Percentiles rank a stretch among this genome's conserved stretches.
Conservation (phyloP, 2,113 vertebrate genomes). For the Sphaerodactylus townsendi region DNA sequence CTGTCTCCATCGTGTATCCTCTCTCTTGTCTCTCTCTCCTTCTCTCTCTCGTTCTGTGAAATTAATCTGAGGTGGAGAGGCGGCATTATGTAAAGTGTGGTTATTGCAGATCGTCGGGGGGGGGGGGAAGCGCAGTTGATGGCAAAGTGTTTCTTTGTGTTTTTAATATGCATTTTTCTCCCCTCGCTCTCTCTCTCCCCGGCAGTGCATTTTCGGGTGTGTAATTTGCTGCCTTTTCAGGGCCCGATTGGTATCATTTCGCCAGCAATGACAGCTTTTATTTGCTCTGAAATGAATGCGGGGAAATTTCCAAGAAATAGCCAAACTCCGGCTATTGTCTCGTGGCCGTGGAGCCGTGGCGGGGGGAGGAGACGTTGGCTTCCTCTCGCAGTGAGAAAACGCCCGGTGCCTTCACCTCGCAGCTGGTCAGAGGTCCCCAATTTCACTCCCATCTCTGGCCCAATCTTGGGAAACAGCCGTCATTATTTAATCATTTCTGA, state of each 20-base stretch:
- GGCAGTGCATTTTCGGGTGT: slow-evolving; percentile 76
- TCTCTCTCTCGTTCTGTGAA: not conserved
- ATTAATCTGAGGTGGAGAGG: slow-evolving; percentile 74
- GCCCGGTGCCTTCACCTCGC: rapidly evolving
- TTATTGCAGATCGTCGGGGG: slow-evolving; percentile 72
- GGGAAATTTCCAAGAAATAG: slow-evolving; percentile 82
- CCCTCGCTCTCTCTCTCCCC: slow-evolving; percentile 42
- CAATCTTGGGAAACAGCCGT: not conserved
- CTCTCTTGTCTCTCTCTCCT: not conserved
- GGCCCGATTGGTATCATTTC: slow-evolving; percentile 84
- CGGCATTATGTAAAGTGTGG: slow-evolving; percentile 77
- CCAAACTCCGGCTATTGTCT: slow-evolving; percentile 70
- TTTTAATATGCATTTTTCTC: slow-evolving; percentile 80
- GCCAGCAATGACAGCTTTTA: slow-evolving; percentile 83
- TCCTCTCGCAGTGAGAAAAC: not conserved
- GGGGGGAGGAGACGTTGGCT: rapidly evolving
- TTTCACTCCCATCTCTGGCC: not conserved
- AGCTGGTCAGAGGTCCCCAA: not conserved
- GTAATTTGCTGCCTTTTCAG: slow-evolving; percentile 84
- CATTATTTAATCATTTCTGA: not conserved
- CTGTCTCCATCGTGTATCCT: not conserved
- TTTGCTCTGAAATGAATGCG: slow-evolving; percentile 82
- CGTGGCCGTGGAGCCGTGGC: slow-evolving; percentile 20
- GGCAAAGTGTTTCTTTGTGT: slow-evolving; percentile 80
- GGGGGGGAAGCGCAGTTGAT: slow-evolving; percentile 72